Evolutionary conservation across 1,140 invertebrate species (phyloP).

Genomic region (Heterodera schachtii): DNA sequence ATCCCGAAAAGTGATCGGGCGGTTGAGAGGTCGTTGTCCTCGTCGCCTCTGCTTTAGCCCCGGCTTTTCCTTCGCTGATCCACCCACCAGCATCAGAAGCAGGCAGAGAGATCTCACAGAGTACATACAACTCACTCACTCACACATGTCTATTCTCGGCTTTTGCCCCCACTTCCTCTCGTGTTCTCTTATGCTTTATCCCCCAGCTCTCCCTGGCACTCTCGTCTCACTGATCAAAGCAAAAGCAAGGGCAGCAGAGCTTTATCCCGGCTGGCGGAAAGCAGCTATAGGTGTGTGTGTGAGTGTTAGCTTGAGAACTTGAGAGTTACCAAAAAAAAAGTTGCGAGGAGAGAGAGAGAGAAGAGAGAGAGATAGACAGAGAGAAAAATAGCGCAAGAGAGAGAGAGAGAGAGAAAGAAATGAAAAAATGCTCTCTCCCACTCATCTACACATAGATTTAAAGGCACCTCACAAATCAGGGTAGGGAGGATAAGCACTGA

Average conservation of each 20-base stretch:
- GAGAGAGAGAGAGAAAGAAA: not conserved
- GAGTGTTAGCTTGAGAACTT: not conserved
- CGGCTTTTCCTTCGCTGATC: no score
- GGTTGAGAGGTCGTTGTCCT: not conserved
- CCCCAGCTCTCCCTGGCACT: not conserved
- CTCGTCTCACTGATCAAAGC: not conserved
- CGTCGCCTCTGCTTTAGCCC: no score
- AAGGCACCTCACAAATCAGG: no score
- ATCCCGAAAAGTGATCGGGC: not conserved
- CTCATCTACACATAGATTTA: no score
- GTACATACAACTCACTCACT: no score
- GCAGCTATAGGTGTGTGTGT: not conserved
- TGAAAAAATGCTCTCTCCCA: not conserved
- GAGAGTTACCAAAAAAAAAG: not conserved
- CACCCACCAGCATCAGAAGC: no score
- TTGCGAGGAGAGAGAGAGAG: not conserved
- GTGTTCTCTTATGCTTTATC: no score
- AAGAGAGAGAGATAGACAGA: no score
- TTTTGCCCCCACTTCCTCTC: no score
- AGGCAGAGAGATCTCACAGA: no score
- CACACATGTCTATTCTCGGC: not conserved
- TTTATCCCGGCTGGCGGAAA: not conserved
- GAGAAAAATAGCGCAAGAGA: no score
- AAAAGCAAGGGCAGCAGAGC: not conserved
- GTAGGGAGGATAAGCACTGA: no score